These are phyloP conservation scores for Macrotis lagotis DNA, from an alignment of 2,113 vertebrate species.

Conservation along the genomic window DNA sequence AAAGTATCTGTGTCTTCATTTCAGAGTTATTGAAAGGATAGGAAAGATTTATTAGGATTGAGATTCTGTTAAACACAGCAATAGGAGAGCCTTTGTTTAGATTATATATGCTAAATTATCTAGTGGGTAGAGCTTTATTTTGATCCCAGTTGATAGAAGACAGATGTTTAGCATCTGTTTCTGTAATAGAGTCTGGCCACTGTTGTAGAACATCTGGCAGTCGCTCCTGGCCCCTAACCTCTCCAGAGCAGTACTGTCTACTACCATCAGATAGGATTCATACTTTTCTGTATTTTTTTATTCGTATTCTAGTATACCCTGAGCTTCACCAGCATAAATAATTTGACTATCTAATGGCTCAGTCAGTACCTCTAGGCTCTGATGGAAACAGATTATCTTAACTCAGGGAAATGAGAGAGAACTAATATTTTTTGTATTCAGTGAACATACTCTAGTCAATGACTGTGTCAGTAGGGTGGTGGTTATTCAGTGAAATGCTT, in stretches of 20 bases:
- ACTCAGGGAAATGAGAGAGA: neutral
- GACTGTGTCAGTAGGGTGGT: neutral
- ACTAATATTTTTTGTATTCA: neutral
- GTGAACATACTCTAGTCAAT: neutral
- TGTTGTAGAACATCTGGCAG: constrained; percentile 41
- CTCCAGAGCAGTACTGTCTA: neutral
- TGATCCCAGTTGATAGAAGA: constrained; percentile 59
- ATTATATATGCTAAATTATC: constrained; percentile 47
- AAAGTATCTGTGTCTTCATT: neutral
- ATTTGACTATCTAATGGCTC: neutral
- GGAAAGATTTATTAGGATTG: constrained; percentile 3
- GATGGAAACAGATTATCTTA: neutral
- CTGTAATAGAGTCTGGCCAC: neutral
- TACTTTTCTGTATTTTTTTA: neutral
- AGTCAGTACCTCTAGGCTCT: neutral
- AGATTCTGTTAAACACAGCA: constrained; percentile 14
- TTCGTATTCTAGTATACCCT: neutral
- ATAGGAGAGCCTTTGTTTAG: constrained; percentile 33
- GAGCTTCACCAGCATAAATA: neutral
- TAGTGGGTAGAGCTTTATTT: constrained; percentile 52
- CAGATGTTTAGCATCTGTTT: constrained; percentile 57
- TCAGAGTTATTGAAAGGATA: constrained; percentile 30
- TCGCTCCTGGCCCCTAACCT: neutral
- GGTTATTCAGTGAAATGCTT: neutral
- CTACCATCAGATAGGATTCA: neutral